Percentiles rank a stretch among this genome's conserved stretches.
phyloP scores from a whole-genome alignment of 2,797 vertebrate genomes.

The Cuculus canorus region DNA sequence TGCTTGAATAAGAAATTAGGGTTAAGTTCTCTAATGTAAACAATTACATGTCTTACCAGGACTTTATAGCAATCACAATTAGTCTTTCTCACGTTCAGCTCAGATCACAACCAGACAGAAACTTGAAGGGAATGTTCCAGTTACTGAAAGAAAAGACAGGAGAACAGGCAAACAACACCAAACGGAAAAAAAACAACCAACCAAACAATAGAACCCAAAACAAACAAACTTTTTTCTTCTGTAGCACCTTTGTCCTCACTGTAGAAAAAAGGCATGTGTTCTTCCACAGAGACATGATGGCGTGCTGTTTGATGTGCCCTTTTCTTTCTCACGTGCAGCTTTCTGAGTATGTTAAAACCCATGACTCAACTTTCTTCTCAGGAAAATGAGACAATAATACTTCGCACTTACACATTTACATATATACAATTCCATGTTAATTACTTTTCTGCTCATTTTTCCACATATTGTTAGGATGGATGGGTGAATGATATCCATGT shows the following conservation, averaged over 20 bases:
- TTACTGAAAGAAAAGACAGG: neutral
- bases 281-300: neutral
- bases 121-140: neutral
- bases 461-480: neutral
- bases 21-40: constrained; percentile 35
- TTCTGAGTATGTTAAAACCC: neutral
- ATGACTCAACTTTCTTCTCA: neutral
- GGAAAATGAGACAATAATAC: neutral
- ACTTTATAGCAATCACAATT: constrained; percentile 18
- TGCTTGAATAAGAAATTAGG: neutral
- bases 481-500: neutral
- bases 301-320: neutral
- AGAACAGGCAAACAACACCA: neutral
- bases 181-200: fast-evolving
- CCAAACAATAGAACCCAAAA: too few species aligned
- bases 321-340: neutral
- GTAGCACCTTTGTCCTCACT: neutral
- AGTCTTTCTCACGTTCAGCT: neutral
- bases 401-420: neutral
- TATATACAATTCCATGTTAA: constrained; percentile 12
- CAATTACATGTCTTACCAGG: constrained; percentile 34
- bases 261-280: neutral
- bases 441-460: neutral
- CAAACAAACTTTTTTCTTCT: neutral
- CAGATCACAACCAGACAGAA: neutral